Evolutionary conservation across 2,888 invertebrate species (phyloP), one percentile per base, ranked within the genome.

Genomic region (Eupithecia subumbrata): DNA sequence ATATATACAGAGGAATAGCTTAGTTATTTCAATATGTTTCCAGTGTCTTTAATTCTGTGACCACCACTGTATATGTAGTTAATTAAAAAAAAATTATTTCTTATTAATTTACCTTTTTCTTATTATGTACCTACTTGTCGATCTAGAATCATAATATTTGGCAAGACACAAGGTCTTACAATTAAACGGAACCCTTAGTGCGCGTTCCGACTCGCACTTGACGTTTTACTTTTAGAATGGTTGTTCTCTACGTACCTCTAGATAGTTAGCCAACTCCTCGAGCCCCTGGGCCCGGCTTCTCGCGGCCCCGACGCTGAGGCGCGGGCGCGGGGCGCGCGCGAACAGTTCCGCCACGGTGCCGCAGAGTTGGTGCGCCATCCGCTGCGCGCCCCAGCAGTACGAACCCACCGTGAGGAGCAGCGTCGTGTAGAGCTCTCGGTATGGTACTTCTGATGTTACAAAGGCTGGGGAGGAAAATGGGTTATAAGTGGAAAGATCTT

Each of bases 201-300:
- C 30, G 30, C 30, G 30, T 2, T 30, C 30, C 3, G 30, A 30
- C 30, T 30, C 30, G 30, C 30, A 30, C 30, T 30, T 30, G 30
- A 30, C 30, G 30, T 30, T 30, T 30, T 30, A 30, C 3, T 30
- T 2, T 30, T 30, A 30, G 30, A 30, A 30, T 30, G 30, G 30
- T 30, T 30, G 1, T 2, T 34, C 4, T 5, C 37, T 22, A 8
- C 37, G 12, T 43, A 75, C 76, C 72, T 77, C 77, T 63, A 77
- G 37, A 63, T 77, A 95, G 84, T 96, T 96, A 25, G 96, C 95
- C 52, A 96, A 91, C 48, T 91, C 90, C 83, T 96, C 96, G 80
- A 96, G 92, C 7, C 68, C 18, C 34, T 76, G 74, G 37, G 74
- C 30, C 68, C 77, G 18, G 64, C 56, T 25, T 0, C 22, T n/a